Percentiles rank a stretch among this genome's conserved stretches.
phyloP scores from a whole-genome alignment of 2,888 invertebrate species.

The Drosophila paranaensis region DNA sequence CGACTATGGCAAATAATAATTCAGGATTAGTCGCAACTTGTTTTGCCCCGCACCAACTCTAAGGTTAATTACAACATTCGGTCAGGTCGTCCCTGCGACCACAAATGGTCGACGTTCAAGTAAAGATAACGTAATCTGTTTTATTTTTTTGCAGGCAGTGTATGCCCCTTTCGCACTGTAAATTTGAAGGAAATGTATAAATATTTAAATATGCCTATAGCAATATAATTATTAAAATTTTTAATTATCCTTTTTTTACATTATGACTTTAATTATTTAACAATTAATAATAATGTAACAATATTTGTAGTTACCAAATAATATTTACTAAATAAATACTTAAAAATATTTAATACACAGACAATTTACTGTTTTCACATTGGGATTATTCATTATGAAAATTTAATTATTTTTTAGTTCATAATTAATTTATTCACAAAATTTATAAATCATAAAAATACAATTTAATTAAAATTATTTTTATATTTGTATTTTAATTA shows the following conservation, averaged over 20 bases:
- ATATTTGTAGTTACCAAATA: too few relatives aligned
- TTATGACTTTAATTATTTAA: background rate
- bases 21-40: constrained; percentile 75
- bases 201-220: background rate
- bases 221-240: background rate
- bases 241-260: background rate
- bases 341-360: too few relatives aligned
- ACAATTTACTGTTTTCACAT: too few relatives aligned
- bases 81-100: constrained; percentile 69
- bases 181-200: background rate
- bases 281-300: too few relatives aligned
- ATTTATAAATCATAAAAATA: too few relatives aligned
- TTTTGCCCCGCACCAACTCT: constrained; percentile 40
- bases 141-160: background rate
- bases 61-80: constrained; percentile 81
- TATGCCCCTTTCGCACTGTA: background rate
- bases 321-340: too few relatives aligned
- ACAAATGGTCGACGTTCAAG: constrained; percentile 70
- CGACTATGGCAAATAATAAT: constrained; percentile 71
- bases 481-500: background rate
- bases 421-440: too few relatives aligned
- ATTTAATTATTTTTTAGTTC: too few relatives aligned
- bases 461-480: background rate
- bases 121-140: constrained; percentile 78
- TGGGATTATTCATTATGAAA: too few relatives aligned